Evolutionary conservation across 2,888 invertebrate species (phyloP), one percentile per base, ranked within the genome.

Genomic region (Brenthis ino): DNA sequence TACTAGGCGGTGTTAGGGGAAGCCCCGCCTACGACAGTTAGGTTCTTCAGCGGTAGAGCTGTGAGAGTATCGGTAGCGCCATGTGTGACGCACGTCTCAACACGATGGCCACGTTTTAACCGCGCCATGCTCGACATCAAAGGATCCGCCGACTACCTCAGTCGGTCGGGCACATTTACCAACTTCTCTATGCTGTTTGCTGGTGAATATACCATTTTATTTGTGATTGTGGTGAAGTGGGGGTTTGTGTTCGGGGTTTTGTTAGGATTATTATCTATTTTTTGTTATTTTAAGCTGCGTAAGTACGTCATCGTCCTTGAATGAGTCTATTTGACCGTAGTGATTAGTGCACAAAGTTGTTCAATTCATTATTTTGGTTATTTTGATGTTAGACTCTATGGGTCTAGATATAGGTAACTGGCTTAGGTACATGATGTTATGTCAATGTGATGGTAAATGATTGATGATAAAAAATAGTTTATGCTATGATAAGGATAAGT

Each of bases 131-230:
- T 98, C 93, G 98, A 98, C 95, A 97, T 98, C 86, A 98, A 98
- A 93, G 96, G 96, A 84, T 96, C 97, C 83, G 96, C 97, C 92
- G 97, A 97, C 94, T 97, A 98, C 93, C 95, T 98, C 85, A 96
- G 96, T 93, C 96, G 97, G 93, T 96, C 97, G 87, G 97, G 97
- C 86, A 97, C 97, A 75, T 97, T 98, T 91, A 96, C 97, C 91
- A 98, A 98, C 94, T 97, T 98, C 94, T 97, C 98, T 91, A 98
- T 98, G 98, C 95, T 98, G 85, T 97, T 98, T 94, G 97, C 97
- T 93, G 97, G 97, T 97, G 96, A 94, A 93, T 94, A 88, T 89
- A 67, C 67, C 73, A 78, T 76, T 78, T 79, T 81, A 77, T 76
- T 80, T 75, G 83, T 84, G 82, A 77, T 73, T 79, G 85, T 85